Conservation (phyloP, 2,888 invertebrate genomes). For the Iphiclides podalirius region DNA sequence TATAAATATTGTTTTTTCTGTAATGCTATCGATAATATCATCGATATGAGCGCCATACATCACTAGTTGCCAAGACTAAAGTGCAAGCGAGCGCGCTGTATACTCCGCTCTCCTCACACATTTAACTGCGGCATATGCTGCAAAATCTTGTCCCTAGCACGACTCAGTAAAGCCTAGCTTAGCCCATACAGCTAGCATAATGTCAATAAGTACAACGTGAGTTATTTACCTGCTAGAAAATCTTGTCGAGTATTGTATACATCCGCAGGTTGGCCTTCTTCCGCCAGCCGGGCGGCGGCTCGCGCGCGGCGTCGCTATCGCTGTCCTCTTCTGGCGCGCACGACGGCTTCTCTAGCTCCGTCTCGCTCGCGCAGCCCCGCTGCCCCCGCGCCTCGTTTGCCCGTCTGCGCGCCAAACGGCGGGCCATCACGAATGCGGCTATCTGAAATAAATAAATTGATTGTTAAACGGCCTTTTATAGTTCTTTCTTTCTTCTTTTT, state of each 20-base stretch:
- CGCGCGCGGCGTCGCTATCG: conserved; percentile 43
- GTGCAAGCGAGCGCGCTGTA: too few species aligned
- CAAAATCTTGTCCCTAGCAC: too few species aligned
- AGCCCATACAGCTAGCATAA: too few species aligned
- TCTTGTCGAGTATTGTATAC: conserved; percentile 75
- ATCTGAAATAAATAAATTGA: conserved; percentile 38
- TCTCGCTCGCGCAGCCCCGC: conserved; percentile 29
- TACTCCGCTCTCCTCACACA: too few species aligned
- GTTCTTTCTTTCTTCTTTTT: too few species aligned
- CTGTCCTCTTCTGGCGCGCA: conserved; percentile 29
- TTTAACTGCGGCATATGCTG: too few species aligned
- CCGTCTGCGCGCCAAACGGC: conserved; percentile 41
- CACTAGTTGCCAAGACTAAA: too few species aligned
- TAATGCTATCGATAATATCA: too few species aligned
- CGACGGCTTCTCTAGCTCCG: conserved; percentile 24
- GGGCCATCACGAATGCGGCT: conserved; percentile 63
- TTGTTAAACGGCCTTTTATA: neutral
- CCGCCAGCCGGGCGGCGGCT: conserved; percentile 59
- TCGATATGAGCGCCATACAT: too few species aligned
- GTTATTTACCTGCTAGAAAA: conserved; percentile 74
- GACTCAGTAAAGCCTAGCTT: too few species aligned
- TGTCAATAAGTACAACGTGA: too few species aligned
- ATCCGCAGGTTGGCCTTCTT: conserved; percentile 70
- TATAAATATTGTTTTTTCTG: too few species aligned
- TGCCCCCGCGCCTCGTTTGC: conserved; percentile 21